Percentiles rank a stretch among this genome's conserved stretches.
phyloP scores from a whole-genome alignment of 2,888 invertebrate species.

The Synergus umbraculus region DNA sequence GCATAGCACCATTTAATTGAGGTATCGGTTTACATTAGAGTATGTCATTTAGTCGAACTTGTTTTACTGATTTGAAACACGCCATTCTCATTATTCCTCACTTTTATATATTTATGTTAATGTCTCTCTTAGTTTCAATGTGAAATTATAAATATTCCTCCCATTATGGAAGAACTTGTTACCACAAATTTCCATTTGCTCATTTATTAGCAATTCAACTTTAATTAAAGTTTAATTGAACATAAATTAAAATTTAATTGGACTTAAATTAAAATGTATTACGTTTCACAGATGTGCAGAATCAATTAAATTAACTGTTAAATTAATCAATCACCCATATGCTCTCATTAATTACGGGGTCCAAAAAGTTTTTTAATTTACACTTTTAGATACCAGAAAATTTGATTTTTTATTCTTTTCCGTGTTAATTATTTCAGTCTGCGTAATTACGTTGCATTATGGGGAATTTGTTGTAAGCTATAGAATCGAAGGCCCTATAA shows the following conservation, averaged over 20 bases:
- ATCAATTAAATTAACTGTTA: no score
- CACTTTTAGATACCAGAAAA: no score
- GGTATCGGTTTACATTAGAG: constrained; percentile 60
- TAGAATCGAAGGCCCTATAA: neutral
- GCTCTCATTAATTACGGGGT: no score
- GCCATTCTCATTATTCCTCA: neutral
- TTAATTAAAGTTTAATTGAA: no score
- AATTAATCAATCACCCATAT: no score
- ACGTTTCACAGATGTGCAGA: no score
- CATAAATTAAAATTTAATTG: no score
- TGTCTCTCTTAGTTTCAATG: neutral
- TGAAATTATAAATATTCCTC: neutral
- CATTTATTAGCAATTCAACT: no score
- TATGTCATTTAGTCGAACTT: constrained; percentile 60
- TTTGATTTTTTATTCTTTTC: no score
- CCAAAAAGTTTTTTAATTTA: no score
- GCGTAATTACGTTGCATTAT: neutral
- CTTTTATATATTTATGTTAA: neutral
- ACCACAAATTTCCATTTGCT: neutral
- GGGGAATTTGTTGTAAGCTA: neutral
- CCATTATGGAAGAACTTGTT: neutral
- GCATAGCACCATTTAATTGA: constrained; percentile 59
- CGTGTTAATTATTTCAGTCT: no score
- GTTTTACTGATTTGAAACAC: constrained; percentile 46
- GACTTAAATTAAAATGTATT: no score